Evolutionary conservation across 2,797 vertebrate species (phyloP), one percentile per base, ranked within the genome.

Genomic region (Decapterus maruadsi): DNA sequence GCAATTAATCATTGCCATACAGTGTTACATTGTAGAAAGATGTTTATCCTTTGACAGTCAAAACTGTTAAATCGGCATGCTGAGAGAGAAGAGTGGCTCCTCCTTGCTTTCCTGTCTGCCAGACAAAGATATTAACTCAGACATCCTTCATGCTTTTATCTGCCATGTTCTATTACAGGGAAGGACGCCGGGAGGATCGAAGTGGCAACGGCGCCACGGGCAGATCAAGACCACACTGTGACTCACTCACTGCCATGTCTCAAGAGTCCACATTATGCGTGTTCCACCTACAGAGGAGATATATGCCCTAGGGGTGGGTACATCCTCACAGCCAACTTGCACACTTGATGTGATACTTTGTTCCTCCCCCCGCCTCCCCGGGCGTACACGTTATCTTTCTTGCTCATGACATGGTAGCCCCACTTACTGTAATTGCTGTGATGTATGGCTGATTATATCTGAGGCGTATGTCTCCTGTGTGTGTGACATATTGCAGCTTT

Each of bases 301-400:
- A 64, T 92, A 42, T 96, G 95, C 85, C 95, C 95, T 19, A 73
- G 42, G 83, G 95, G 95, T 91, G 77, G 87, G 95, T 89, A 84
- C 68, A 77, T 34, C 61, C 78, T 84, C 67, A 68, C 74, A 71
- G 48, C 54, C 26, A 87, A 89, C 64, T 57, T 75, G 53, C 77
- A 75, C 57, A 45, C 62, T 68, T 12, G 8, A 64, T 83, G 69
- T 72, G 54, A 83, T 85, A 78, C 66, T 80, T 81, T 68, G 31
- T 64, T 85, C 65, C 73, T 75, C 42, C 66, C 66, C 72, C 22
- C 60, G 75, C 72, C 42, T 63, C 75, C 22, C 63, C 59, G 50
- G 58, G 72, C 60, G 4, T 58, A 72, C 60, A 60, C 2, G 19
- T 69, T 50, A 62, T 86, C 57, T 62, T 61, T 34, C 61, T 56